These are phyloP conservation scores for Lasioglossum albipes DNA, from an alignment of 1,140 invertebrate genomes.

Conservation along the genomic window DNA sequence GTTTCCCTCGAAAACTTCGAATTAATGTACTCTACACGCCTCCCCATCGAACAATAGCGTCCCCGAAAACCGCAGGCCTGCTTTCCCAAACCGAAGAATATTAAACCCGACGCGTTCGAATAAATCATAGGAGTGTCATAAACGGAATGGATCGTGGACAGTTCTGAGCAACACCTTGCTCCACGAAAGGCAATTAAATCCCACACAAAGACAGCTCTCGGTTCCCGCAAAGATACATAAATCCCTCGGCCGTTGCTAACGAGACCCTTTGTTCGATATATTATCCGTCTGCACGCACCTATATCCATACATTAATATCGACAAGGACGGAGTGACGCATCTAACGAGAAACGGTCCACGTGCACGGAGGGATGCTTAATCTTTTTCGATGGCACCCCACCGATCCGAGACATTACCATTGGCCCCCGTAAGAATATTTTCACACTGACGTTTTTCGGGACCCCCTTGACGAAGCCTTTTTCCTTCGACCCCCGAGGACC, in stretches of 20 bases:
- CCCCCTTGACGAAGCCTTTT: conserved; percentile 13
- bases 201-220: conserved; percentile 12
- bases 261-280: conserved; percentile 42
- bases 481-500: conserved; percentile 8
- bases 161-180: conserved; percentile 2
- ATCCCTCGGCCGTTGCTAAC: conserved; percentile 28
- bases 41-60: too few species aligned
- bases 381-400: conserved; percentile 49
- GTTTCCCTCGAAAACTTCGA: too few species aligned
- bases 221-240: conserved; percentile 19
- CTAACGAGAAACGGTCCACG: conserved; percentile 58
- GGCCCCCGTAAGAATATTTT: conserved; percentile 60
- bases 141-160: background rate
- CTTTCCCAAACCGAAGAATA: conserved; percentile 20
- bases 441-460: conserved; percentile 46
- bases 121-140: conserved; percentile 14
- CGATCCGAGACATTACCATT: conserved; percentile 40
- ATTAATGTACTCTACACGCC: too few species aligned
- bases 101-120: background rate
- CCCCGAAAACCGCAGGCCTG: conserved; percentile 1
- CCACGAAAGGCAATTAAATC: conserved; percentile 20
- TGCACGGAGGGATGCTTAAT: conserved; percentile 60
- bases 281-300: conserved; percentile 25
- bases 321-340: conserved; percentile 52
- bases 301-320: conserved; percentile 57